Percentiles rank a stretch among this genome's conserved stretches.
These are phyloP conservation scores for Sebastes dallii DNA, from an alignment of 2,797 vertebrate species.

Conservation along the genomic window DNA sequence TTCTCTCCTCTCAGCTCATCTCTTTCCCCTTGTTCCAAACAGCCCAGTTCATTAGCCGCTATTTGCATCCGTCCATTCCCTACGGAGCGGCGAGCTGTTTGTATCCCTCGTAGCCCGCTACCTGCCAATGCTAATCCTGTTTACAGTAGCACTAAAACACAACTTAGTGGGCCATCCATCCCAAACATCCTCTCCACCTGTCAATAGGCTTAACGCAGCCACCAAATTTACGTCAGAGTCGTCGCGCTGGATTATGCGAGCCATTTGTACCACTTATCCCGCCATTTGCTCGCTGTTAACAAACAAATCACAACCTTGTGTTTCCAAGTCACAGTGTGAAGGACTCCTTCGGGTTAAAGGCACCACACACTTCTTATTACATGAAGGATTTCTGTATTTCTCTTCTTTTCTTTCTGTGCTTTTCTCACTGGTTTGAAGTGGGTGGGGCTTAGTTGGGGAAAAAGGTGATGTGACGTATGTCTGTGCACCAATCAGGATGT, in stretches of 20 bases:
- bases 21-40: slow-evolving; percentile 56
- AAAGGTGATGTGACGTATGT: not conserved
- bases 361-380: not conserved
- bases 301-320: slow-evolving; percentile 28
- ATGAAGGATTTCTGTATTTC: not conserved
- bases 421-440: not conserved
- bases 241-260: slow-evolving; percentile 37
- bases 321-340: not conserved
- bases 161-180: slow-evolving; percentile 71
- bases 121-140: slow-evolving; percentile 82
- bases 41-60: slow-evolving; percentile 76
- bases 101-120: slow-evolving; percentile 63
- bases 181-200: slow-evolving; percentile 56
- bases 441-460: not conserved
- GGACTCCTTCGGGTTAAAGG: not conserved
- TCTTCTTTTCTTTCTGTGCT: not conserved
- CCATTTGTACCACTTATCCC: slow-evolving; percentile 52
- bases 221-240: slow-evolving; percentile 57
- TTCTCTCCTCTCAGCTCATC: slow-evolving; percentile 6
- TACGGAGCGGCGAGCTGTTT: slow-evolving; percentile 56
- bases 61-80: slow-evolving; percentile 70
- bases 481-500: not conserved
- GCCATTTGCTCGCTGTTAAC: slow-evolving; percentile 11
- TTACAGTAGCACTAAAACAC: slow-evolving; percentile 76
- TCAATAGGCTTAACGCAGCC: slow-evolving; percentile 68